Base-by-base conservation (phyloP, 2,797 vertebrate genomes). In the Smutsia gigantea region DNA sequence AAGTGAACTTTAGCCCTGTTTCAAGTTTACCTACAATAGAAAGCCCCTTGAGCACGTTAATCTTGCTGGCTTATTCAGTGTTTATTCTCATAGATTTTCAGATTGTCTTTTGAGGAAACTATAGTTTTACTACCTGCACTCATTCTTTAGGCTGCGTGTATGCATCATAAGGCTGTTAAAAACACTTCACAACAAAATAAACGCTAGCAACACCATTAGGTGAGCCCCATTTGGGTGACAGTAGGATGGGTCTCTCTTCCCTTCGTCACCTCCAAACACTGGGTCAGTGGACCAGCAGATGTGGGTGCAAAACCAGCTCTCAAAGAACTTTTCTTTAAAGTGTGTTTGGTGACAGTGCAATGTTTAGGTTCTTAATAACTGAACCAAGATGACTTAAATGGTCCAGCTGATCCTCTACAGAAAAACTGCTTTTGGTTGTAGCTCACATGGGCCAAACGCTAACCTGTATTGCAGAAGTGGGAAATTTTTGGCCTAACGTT, bases 1-100 rank as follows among this genome's bases (percentile, higher is more conserved):
- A 72, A 39, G 23, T 94, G 94, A 95, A 96, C 97, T 96, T 96
- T 97, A 87, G 59, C 87, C 85, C 74, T 87, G 75, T 57, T 97
- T 29, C 97, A 94, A 97, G 82, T 29, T 89, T 81, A 64, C 46
- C 86, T 63, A 4, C 31, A 19, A 23, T 64, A 59, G 53, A 92
- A 93, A 81, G 84, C 66, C 93, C 42, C 34, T 87, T 89, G 46
- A 74, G 2, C 46, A 12, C 46, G 7, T 27, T 61, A 75, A 69
- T 63, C 55, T 75, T n/a, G 42, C 63, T 64, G 51, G 13, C 42
- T 46, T 83, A 15, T 53, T 88, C n/a, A 42, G 75, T 86, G 21
- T 91, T 81, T 74, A n/a, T 87, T 79, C 77, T 1, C 17, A 1
- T 55, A 75, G 71, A 78, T 77, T 69, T 87, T 53, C 68, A 42